Base-by-base conservation (phyloP, 1,140 invertebrate species). In the Schlechtendalia chinensis region DNA sequence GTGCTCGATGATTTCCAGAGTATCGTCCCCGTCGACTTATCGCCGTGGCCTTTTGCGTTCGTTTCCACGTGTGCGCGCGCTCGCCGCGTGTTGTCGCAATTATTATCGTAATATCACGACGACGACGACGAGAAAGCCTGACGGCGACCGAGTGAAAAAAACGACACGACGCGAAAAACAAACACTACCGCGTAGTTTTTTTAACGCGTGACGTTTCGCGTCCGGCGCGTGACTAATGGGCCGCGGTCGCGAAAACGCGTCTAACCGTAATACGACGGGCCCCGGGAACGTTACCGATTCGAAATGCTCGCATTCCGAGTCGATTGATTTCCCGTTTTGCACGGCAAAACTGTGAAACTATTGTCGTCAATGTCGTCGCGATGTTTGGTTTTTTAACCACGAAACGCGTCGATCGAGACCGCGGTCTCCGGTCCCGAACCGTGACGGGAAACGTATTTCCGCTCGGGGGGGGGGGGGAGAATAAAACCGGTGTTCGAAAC, bases 221-320 rank as follows among this genome's bases (percentile, higher is more conserved):
- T 69, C 47, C 17, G 45, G 67, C 22, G 67, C 50, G 67, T 69
- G 67, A 69, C 67, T 69, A 69, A 69, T 69, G 39, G 67, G 17
- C 67, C 22, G 16, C 24, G 22, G 45, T 1, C 14, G 65, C 14
- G n/a, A 10, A 11, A 67, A 69, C 22, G 14, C 17, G 27, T 45
- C 0, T 69, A n/a, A n/a, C 63, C 17, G 22, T 16, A 1, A n/a
- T n/a, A n/a, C n/a, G n/a, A n/a, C n/a, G n/a, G n/a, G n/a, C n/a
- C n/a, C n/a, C n/a, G n/a, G 45, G 50, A 50, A 69, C 45, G 67
- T 69, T 69, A 69, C 67, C 67, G 67, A 69, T 69, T 69, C 24
- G 39, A 47, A 50, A 69, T 50, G 27, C 65, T 39, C 65, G 22
- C 65, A 47, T 69, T 47, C 67, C 67, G 47, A 39, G 45, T 69